Evolutionary conservation across 1,140 invertebrate species (phyloP), one percentile per base, ranked within the genome.

Genomic region (Harlomillsia oculata): DNA sequence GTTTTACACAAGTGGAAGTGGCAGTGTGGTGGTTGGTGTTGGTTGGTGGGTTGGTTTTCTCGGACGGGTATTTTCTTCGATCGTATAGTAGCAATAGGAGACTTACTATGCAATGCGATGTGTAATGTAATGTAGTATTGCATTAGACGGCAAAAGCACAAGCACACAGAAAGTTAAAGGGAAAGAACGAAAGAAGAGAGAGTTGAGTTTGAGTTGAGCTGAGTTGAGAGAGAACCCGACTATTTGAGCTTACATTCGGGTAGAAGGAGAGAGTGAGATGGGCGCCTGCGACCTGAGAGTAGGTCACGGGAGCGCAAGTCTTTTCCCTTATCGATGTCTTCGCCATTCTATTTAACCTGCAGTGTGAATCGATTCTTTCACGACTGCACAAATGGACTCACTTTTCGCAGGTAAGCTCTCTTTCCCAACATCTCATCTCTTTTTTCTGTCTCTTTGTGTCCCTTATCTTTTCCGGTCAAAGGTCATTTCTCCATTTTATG

Each of bases 341-440:
- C 56, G 56, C 56, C 56, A 58, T 58, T 58, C 56, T 58, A 52
- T 52, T 60, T 60, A 53, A 60, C 59, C 59, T 60, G 59, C 59
- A 60, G 53, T 60, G 40, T 56, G 36, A 60, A 60, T 60, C 59
- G 59, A 60, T 60, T 60, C 49, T 44, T 53, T 56, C 46, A 23
- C 26, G 50, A 60, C 37, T 50, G 37, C 48, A 56, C 52, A 49
- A 55, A 55, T 40, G 50, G 57, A 39, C 54, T 49, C 44, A 59
- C 40, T 49, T 28, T 18, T 20, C 37, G 29, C 25, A 53, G 36
- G 36, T 46, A 49, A 59, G 57, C 39, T 59, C n/a, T n/a, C n/a
- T 57, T 39, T 51, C 20, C 23, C 49, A 14, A 40, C 28, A 51
- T 51, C 39, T 40, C 49, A 8, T 20, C 49, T 36, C 13, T 51